Evolutionary conservation across 2,888 invertebrate genomes (phyloP), one percentile per base, ranked within the genome.

Genomic region (Stenichneumon culpator): DNA sequence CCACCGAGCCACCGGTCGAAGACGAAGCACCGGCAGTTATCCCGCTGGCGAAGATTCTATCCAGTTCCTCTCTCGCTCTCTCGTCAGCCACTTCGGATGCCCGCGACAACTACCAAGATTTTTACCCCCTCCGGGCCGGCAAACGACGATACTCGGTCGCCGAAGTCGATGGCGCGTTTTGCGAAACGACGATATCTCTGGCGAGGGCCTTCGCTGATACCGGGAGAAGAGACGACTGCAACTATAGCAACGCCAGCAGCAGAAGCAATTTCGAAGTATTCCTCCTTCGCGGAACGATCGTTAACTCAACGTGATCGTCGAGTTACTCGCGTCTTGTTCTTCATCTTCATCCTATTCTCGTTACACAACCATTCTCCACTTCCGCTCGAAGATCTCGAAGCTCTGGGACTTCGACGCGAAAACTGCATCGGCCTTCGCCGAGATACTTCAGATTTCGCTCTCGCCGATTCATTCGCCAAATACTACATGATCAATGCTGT

Each of bases 281-380:
- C 73, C 63, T 68, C 60, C 77, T 86, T 86, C 86, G 82, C 14
- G 79, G 84, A 86, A 86, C 52, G 84, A 84, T 86, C 84, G 86
- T 86, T 86, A 84, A 82, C 77, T 77, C 79, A 83, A 80, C 73
- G 52, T 73, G 85, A 86, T 86, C 77, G 79, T 63, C 11, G 36
- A 54, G 70, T 54, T 79, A 72, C 79, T 57, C 52, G 14, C 72
- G 69, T 68, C 36, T 68, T 78, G 44, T 75, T 57, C 77, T 67
- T 65, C 67, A 16, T 60, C 74, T 22, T 67, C 63, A 19, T 28
- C 19, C 52, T 74, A 52, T 78, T 68, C 79, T 57, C 39, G 19
- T 70, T 60, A 22, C 67, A 25, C 52, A 68, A 68, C 50, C 68
- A 44, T 67, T 81, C 70, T 67, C 57, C 57, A 85, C 77, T 80